Base-by-base conservation (phyloP, 1,140 invertebrate species). In the Apis cerana region DNA sequence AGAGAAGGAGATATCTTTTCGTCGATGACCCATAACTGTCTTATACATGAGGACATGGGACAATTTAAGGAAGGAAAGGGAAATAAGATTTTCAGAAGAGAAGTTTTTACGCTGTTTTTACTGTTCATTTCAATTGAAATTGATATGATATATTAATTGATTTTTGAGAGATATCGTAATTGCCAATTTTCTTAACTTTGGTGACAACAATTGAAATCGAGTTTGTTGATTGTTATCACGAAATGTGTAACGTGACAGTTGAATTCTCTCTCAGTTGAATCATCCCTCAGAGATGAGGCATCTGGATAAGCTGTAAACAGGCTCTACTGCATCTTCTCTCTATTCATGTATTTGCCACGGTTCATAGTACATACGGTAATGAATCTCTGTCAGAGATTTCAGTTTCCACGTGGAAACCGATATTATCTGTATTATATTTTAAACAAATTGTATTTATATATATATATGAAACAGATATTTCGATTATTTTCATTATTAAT, bases 1-100 rank as follows among this genome's bases (percentile, higher is more conserved):
- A 19, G 52, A 33, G 7, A 9, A 19, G 27, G 2, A 61, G 43
- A 61, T 58, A 23, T 62, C 54, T 50, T 19, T 23, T 58, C 58
- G 62, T 80, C 68, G 48, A 80, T 52, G 68, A 48, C 3, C 62
- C 43, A 68, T 82, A 82, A 69, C 62, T 21, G 52, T 81, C 61
- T 23, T 3, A 9, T 15, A 33, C 52, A 68, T 27, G 27, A 48
- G 21, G 43, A 48, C 21, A 19, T 17, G 21, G 8, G 21, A 9
- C 23, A 19, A 23, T 13, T 11, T 69, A 19, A 52, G 23, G 12
- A 70, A 11, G n/a, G 11, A 23, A 17, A 4, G 8, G 9, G 50
- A 52, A n/a, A 27, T n/a, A 21, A 17, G 2, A 19, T 19, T 56
- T 56, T 8, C 19, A 19, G 8, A 12, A 7, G 64, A 11, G 33